Percentiles rank a stretch among this genome's conserved stretches.
These are phyloP conservation scores for Chunga burmeisteri DNA, from an alignment of 2,113 vertebrate genomes.

Conservation along the genomic window DNA sequence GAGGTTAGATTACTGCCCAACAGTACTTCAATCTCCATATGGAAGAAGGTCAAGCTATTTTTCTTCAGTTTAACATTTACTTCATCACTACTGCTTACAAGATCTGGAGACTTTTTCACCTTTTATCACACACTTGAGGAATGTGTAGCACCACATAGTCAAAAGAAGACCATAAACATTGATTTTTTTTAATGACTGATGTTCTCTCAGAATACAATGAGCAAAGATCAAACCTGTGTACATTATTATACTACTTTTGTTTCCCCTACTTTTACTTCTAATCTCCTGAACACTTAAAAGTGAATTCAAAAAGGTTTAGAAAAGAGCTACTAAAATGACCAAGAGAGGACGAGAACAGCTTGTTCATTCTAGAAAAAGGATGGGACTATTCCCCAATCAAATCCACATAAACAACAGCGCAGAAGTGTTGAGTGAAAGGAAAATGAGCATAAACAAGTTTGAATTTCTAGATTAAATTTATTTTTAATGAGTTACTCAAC, in stretches of 20 bases:
- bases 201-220: neutral
- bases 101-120: neutral
- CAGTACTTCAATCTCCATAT: neutral
- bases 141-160: neutral
- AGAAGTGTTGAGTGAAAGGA: slow-evolving; percentile 13
- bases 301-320: neutral
- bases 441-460: slow-evolving; percentile 10
- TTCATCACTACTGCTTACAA: neutral
- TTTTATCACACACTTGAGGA: neutral
- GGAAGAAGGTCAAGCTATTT: neutral
- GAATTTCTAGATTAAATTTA: neutral
- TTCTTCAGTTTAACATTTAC: neutral
- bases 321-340: neutral
- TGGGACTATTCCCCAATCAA: slow-evolving; percentile 7
- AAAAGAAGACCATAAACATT: neutral
- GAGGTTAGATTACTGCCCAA: neutral
- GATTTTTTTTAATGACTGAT: neutral
- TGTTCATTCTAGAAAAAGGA: slow-evolving; percentile 1
- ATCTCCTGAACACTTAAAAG: neutral
- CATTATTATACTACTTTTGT: neutral
- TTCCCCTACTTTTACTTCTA: neutral
- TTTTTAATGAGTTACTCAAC: slow-evolving; percentile 12
- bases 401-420: neutral
- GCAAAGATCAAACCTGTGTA: neutral
- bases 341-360: neutral